Evolutionary conservation across 2,113 vertebrate genomes (phyloP).

Genomic region (Grus americana): DNA sequence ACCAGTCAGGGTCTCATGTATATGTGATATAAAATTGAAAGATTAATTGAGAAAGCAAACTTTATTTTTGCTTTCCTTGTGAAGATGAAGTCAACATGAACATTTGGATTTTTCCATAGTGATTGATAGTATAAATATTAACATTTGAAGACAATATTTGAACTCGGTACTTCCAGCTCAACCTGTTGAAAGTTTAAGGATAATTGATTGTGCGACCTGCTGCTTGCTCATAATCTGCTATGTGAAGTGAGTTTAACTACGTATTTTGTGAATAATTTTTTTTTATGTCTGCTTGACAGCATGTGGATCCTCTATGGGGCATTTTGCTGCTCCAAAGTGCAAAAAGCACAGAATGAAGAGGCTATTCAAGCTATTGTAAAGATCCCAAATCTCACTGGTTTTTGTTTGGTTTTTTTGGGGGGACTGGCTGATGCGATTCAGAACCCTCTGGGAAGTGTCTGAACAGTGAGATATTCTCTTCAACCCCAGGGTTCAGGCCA

Average conservation of each 20-base stretch:
- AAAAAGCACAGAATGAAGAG: neutral
- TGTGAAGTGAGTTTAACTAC: conserved; percentile 46
- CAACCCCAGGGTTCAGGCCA: neutral
- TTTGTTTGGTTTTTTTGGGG: neutral
- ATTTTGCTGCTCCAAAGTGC: too few relatives aligned
- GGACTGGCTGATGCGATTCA: neutral
- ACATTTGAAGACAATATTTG: neutral
- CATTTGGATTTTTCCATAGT: neutral
- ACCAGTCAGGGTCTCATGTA: neutral
- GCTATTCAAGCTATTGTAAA: neutral
- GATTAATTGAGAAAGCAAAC: neutral
- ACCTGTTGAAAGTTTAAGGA: neutral
- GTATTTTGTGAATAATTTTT: neutral
- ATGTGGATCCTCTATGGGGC: neutral
- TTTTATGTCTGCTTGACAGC: neutral
- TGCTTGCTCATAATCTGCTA: conserved; percentile 40
- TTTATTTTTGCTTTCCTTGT: neutral
- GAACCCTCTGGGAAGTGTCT: neutral
- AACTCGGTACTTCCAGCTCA: neutral
- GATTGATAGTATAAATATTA: neutral
- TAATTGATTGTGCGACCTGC: neutral
- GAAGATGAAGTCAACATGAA: neutral
- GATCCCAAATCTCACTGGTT: neutral
- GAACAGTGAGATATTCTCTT: neutral
- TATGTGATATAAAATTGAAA: neutral